A percentile compares a stretch with the other conserved stretches of the same genome.
These are phyloP conservation scores for Ormyrus nitidulus DNA, from an alignment of 2,888 invertebrate species.

Conservation along the genomic window DNA sequence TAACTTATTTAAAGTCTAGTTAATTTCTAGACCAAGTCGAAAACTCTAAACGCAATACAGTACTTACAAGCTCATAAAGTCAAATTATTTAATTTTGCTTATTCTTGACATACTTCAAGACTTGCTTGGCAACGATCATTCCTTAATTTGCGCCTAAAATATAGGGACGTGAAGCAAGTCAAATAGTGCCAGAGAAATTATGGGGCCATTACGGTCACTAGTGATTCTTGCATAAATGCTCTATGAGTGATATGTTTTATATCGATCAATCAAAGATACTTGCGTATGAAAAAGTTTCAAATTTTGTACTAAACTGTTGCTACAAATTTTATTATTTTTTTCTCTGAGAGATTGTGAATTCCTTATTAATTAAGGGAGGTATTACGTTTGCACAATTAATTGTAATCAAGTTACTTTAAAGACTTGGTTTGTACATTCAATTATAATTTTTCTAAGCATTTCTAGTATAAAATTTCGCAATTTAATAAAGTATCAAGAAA, in stretches of 20 bases:
- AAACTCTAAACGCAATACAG: conserved; percentile 47
- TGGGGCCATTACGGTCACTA: conserved; percentile 16
- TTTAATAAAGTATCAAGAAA: conserved; percentile 37
- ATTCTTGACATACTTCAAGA: conserved; percentile 51
- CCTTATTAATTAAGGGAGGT: conserved; percentile 36
- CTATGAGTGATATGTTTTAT: conserved; percentile 46
- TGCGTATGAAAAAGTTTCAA: conserved; percentile 43
- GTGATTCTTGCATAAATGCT: conserved; percentile 45
- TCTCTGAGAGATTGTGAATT: conserved; percentile 37
- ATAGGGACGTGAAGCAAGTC: conserved; percentile 40
- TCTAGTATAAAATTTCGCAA: conserved; percentile 40
- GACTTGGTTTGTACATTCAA: conserved; percentile 52
- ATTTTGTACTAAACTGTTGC: conserved; percentile 37
- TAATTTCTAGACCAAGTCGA: conserved; percentile 5
- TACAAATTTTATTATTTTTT: conserved; percentile 30
- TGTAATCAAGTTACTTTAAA: conserved; percentile 46
- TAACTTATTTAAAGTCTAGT: conserved; percentile 44
- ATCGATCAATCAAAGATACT: conserved; percentile 40
- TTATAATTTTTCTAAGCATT: conserved; percentile 52
- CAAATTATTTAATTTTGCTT: conserved; percentile 44
- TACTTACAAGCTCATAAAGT: conserved; percentile 50
- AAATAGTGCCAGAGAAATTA: conserved; percentile 54
- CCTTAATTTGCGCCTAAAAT: conserved; percentile 51
- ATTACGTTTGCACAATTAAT: conserved; percentile 53
- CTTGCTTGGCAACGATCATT: conserved; percentile 58